Percentiles rank a stretch among this genome's conserved stretches.
Evolutionary conservation across 2,113 vertebrate genomes (phyloP).

Genomic region (Calyptomena viridis): DNA sequence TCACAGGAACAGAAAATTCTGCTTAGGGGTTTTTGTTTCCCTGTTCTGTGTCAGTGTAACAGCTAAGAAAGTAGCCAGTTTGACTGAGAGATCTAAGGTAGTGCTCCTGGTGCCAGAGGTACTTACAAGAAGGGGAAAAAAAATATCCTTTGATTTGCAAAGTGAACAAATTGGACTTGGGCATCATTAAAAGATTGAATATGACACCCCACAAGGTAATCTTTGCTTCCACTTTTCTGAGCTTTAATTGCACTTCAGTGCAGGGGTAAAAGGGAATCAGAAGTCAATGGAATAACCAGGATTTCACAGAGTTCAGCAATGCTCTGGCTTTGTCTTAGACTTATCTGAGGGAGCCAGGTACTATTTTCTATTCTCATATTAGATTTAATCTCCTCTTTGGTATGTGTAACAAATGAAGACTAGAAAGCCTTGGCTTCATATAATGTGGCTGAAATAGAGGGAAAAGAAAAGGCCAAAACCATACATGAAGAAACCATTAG

Average conservation of each 20-base stretch:
- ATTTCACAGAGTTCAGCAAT: neutral
- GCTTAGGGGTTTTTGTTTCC: neutral
- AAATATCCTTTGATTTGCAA: neutral
- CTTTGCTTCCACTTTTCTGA: neutral
- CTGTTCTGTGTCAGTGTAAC: neutral
- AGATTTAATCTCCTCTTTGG: neutral
- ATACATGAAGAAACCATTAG: neutral
- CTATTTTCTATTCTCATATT: neutral
- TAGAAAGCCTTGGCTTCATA: neutral
- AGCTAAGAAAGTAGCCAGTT: neutral
- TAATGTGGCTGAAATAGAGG: neutral
- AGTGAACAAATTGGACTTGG: neutral
- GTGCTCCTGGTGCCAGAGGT: neutral
- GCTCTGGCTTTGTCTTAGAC: neutral
- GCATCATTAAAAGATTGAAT: neutral
- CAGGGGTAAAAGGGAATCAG: neutral
- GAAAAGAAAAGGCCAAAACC: neutral
- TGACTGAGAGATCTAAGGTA: neutral
- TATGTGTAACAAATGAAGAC: neutral
- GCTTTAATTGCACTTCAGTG: neutral
- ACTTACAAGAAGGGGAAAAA: too few relatives aligned
- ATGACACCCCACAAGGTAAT: neutral
- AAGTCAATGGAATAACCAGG: neutral
- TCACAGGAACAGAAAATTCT: neutral
- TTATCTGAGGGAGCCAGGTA: constrained; percentile 26